Base-by-base conservation (phyloP, 37 sponge, comb jelly and placozoan genomes). In the Corticium candelabrum region DNA sequence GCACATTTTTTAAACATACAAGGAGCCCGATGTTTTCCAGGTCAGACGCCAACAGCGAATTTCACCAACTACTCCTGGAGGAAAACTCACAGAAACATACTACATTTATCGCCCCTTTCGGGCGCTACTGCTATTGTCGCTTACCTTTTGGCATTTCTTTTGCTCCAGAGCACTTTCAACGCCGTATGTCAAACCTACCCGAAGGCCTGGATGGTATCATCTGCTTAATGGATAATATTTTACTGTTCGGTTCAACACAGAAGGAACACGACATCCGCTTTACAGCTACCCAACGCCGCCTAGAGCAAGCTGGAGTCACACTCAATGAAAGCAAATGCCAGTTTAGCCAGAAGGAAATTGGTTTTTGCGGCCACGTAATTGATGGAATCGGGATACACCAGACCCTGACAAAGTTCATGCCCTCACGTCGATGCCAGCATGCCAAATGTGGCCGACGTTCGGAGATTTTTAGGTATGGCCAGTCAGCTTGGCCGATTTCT, bases 331-430 rank as follows among this genome's bases (percentile, higher is more conserved):
- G 32, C 11, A 86, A 86, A 69, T 86, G 86, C 40, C 80, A 80
- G 67, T 86, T 81, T 39, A 3, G 29, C 2, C 39, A 78, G 74
- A 74, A 35, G 33, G 37, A 2, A 21, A 7, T 83, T 2, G 77
- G 40, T 33, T 77, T 77, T 37, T 41, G 62, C 76, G 75, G 38
- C 68, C 67, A 67, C 32, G 73, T 37, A 41, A 82, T 1, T 79
- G 68, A 74, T 29, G 34, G 40, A n/a, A 82, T 39, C 82, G 82
- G 1, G 76, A 77, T 76, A 7, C 15, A 35, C 43, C 86, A 74
- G 83, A 86, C 40, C 82, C 86, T 67, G 68, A 86, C 37, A 86
- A 86, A 38, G 77, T 76, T 21, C 33, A 38, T 21, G 83, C 70
- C 5, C 41, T 83, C 34, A 2, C 27, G 40, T 34, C 37, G 4